phyloP scores from a whole-genome alignment of 2,797 vertebrate genomes.

The Holocentrus rufus region DNA sequence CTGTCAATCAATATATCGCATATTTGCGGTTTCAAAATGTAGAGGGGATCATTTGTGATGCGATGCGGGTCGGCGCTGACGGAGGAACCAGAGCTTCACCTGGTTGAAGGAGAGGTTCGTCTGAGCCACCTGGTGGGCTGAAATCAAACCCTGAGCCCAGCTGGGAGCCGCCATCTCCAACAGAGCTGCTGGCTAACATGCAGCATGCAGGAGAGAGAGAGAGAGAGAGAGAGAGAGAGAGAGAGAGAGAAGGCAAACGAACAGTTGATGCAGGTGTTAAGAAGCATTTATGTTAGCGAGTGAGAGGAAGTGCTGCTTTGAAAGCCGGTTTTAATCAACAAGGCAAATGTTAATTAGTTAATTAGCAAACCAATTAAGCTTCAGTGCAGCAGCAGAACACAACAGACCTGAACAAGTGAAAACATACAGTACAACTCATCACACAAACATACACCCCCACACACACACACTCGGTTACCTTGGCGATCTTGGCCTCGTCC shows the following conservation, averaged over 20 bases:
- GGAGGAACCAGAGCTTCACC: constrained; percentile 83
- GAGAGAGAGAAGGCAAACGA: not conserved
- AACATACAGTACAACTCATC: too few relatives aligned
- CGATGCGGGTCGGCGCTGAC: not conserved
- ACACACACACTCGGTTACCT: constrained; percentile 77
- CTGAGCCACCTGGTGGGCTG: constrained; percentile 97
- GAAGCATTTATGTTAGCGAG: constrained; percentile 1
- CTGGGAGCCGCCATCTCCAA: constrained; percentile 98
- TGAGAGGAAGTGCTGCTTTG: too few relatives aligned
- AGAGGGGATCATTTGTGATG: too few relatives aligned
- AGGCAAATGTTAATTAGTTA: not conserved
- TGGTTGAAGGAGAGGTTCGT: constrained; percentile 99
- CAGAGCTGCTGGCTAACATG: constrained; percentile 90
- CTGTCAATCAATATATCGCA: too few relatives aligned
- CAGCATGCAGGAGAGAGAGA: constrained; percentile 62
- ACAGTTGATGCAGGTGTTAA: constrained; percentile 57
- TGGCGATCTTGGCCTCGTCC: constrained; percentile 91
- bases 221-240: not conserved
- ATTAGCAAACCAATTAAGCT: not conserved
- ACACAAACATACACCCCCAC: constrained; percentile 6
- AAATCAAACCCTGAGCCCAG: constrained; percentile 99
- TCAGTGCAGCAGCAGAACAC: too few relatives aligned
- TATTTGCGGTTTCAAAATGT: too few relatives aligned
- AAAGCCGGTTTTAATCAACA: not conserved
- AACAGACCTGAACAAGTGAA: not conserved